Base-by-base conservation (phyloP, 2,113 vertebrate species). In the Philantomba maxwellii region DNA sequence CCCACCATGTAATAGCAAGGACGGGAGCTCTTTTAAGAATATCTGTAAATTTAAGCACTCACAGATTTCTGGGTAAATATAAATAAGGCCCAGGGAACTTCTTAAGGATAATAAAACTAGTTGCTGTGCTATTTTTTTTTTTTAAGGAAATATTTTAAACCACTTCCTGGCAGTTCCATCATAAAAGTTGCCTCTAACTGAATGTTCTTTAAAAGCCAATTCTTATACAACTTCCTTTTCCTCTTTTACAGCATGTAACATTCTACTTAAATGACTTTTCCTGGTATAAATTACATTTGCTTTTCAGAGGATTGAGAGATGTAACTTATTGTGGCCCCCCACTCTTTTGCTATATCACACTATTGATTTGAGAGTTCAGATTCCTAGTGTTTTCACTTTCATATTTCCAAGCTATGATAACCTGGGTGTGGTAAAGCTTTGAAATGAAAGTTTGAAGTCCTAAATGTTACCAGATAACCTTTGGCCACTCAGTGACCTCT, bases 261-360 rank as follows among this genome's bases (percentile, higher is more conserved):
- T 75, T 91, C 96, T 84, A 47, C 30, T 57, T 91, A 91, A 92
- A 39, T 80, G 86, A 36, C 25, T 95, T 89, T 89, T 83, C 49
- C 47, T 73, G 5, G 62, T 83, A n/a, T 57, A 93, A 87, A 53
- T 55, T 82, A 55, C 15, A 66, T 73, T 96, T 81, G 2, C 80
- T 81, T 90, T 84, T 86, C 33, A 82, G 90, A 91, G 53, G 77
- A 28, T 5, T 43, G 45, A 51, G 30, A 86, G n/a, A 33, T 66
- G 26, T 28, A 45, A 57, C 28, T 86, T 6, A 57, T 12, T 36
- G 14, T 28, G 81, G 51, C 16, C 19, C 13, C 16, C 14, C 1
- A 6, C 3, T 88, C 23, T 86, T 96, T 97, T 57, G 36, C 70
- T 66, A 26, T 1, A 88, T 8, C 19, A 23, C 16, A 62, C 36